Evolutionary conservation across 2,797 vertebrate species (phyloP).

Genomic region (Acipenser ruthenus): DNA sequence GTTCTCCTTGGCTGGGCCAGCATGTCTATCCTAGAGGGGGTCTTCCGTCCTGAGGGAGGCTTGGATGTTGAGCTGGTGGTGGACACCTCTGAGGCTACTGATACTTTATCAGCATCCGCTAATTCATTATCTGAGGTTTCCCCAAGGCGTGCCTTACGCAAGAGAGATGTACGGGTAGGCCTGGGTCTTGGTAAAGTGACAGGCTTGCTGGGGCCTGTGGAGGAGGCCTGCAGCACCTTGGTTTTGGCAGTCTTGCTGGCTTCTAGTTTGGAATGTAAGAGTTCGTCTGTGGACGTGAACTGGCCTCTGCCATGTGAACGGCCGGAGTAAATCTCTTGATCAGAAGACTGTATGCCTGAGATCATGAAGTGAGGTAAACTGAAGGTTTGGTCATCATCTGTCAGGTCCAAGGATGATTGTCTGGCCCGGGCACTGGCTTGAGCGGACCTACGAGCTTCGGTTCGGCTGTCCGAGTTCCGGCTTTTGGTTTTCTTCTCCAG

Average conservation of each 20-base stretch:
- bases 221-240: conserved; percentile 56
- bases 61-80: conserved; percentile 96
- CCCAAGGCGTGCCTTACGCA: conserved; percentile 88
- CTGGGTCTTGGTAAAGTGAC: conserved; percentile 82
- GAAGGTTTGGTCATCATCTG: conserved; percentile 91
- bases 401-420: conserved; percentile 83
- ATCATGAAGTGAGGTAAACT: conserved; percentile 83
- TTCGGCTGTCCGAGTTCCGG: conserved; percentile 55
- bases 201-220: conserved; percentile 67
- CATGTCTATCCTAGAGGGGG: conserved; percentile 80
- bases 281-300: conserved; percentile 69
- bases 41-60: conserved; percentile 77
- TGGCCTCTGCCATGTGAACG: conserved; percentile 65
- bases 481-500: conserved; percentile 85
- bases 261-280: conserved; percentile 71
- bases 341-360: conserved; percentile 90
- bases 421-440: conserved; percentile 72
- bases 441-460: conserved; percentile 65
- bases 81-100: conserved; percentile 91
- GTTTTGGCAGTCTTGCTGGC: conserved; percentile 60
- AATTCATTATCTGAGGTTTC: conserved; percentile 90
- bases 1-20: conserved; percentile 87
- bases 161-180: conserved; percentile 88
- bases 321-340: conserved; percentile 87
- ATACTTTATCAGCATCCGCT: conserved; percentile 85